Base-by-base conservation (phyloP, 2,113 vertebrate species). In the Arizona elegans region DNA sequence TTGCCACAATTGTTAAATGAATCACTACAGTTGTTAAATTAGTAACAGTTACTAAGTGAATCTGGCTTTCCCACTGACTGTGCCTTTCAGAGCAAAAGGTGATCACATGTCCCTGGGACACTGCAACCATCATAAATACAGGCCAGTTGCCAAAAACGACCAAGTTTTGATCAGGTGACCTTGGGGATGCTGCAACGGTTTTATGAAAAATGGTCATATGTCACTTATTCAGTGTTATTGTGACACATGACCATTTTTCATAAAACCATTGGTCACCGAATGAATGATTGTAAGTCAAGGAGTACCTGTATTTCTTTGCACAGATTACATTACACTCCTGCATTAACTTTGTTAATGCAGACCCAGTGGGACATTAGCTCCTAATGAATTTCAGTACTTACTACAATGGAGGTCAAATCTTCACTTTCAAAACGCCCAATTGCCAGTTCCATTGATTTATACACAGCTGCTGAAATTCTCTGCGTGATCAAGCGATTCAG, bases 361-460 rank as follows among this genome's bases (percentile, higher is more conserved):
- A 47, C 23, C 10, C 33, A 65, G 52, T 5, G 50, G 8, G n/a
- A 87, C 75, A 10, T 3, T 23, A 26, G 8, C n/a, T 21, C 52
- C 12, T 21, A 85, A 54, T 89, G 24, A 81, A 1, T 13, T 6
- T 19, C 43, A 29, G 3, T 6, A 97, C 98, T 96, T 94, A 99
- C 98, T 92, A 99, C 98, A 58, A 99, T 98, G 29, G 98, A 99
- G 1, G 98, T 99, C 94, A 99, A 95, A 91, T 99, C 98, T 96
- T 99, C 98, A 91, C 98, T 99, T 91, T 99, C 98, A 89, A 99
- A 99, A 1, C 98, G 97, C 29, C 98, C 98, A 8, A 99, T 98
- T 12, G 98, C 98, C 95, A 99, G 94, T 47, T 99, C 98, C 94
- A 99, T 97, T 3, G 98, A 99, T 88, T 98, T 97, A 94, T 98